A percentile compares a stretch with the other conserved stretches of the same genome.
These are phyloP conservation scores for Phalacrocorax carbo DNA, from an alignment of 2,113 vertebrate genomes.

Conservation along the genomic window DNA sequence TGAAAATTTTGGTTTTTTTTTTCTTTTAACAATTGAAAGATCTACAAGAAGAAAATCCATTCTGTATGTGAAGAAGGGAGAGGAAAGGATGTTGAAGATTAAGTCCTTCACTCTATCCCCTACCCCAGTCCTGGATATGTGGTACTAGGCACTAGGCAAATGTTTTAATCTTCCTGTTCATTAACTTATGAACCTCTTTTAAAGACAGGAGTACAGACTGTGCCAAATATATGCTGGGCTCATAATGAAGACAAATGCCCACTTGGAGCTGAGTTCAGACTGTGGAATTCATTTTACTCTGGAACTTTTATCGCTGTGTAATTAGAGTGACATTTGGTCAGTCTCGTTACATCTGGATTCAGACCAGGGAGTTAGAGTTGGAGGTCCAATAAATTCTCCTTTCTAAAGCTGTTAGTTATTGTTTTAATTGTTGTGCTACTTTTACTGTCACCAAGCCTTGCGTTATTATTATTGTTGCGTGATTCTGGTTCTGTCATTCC, in stretches of 20 bases:
- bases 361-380: slow-evolving; percentile 29
- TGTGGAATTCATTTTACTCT: slow-evolving; percentile 66
- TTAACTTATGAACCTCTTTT: slow-evolving; percentile 51
- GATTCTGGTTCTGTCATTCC: neutral
- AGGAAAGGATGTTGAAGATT: neutral
- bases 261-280: slow-evolving; percentile 62
- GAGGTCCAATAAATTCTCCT: neutral
- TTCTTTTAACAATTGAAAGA: neutral
- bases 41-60: neutral
- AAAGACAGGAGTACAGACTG: slow-evolving; percentile 38
- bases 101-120: neutral
- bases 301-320: slow-evolving; percentile 62
- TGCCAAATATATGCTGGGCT: slow-evolving; percentile 38
- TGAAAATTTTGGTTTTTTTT: neutral
- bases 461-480: neutral
- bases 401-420: neutral
- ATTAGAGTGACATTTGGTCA: slow-evolving; percentile 74
- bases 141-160: neutral
- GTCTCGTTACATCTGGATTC: slow-evolving; percentile 44
- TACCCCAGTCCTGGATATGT: neutral
- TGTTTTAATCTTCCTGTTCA: slow-evolving; percentile 45
- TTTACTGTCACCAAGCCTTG: neutral
- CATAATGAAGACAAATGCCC: slow-evolving; percentile 73
- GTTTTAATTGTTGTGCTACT: neutral
- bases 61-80: neutral